Percentiles rank a stretch among this genome's conserved stretches.
phyloP scores from a whole-genome alignment of 2,888 invertebrate species.

The Aplocera efformata region DNA sequence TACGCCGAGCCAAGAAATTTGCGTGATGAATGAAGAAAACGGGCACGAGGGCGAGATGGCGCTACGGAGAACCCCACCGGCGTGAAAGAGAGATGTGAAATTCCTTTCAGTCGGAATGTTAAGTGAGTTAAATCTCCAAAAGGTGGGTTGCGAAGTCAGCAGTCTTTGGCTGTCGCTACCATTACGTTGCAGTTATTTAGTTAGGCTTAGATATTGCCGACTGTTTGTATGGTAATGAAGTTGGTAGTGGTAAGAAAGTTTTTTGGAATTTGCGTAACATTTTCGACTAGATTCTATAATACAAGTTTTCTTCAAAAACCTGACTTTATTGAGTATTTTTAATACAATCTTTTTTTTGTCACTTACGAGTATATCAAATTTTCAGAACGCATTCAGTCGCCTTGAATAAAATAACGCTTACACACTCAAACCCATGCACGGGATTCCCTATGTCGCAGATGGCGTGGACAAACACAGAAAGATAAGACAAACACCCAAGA shows the following conservation, averaged over 20 bases:
- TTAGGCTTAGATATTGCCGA: conserved; percentile 17
- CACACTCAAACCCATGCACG: too few relatives aligned
- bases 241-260: conserved; percentile 25
- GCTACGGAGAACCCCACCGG: conserved; percentile 36
- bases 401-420: too few relatives aligned
- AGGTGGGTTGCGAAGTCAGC: conserved; percentile 67
- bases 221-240: conserved; percentile 61
- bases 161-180: conserved; percentile 33
- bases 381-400: too few relatives aligned
- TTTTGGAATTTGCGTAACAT: too few relatives aligned
- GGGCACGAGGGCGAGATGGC: conserved; percentile 40
- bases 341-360: too few relatives aligned
- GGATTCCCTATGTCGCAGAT: too few relatives aligned
- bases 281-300: too few relatives aligned
- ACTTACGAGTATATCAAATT: too few relatives aligned
- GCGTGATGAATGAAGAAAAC: conserved; percentile 48
- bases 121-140: conserved; percentile 75
- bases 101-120: conserved; percentile 65
- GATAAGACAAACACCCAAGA: too few relatives aligned
- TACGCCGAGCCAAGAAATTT: conserved; percentile 50
- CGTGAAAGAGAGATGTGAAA: conserved; percentile 48
- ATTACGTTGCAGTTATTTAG: conserved; percentile 21
- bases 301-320: too few relatives aligned
- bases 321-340: too few relatives aligned
- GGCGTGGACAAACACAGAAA: too few relatives aligned